Evolutionary conservation across 2,113 vertebrate genomes (phyloP), one percentile per base, ranked within the genome.

Genomic region (Pan troglodytes): DNA sequence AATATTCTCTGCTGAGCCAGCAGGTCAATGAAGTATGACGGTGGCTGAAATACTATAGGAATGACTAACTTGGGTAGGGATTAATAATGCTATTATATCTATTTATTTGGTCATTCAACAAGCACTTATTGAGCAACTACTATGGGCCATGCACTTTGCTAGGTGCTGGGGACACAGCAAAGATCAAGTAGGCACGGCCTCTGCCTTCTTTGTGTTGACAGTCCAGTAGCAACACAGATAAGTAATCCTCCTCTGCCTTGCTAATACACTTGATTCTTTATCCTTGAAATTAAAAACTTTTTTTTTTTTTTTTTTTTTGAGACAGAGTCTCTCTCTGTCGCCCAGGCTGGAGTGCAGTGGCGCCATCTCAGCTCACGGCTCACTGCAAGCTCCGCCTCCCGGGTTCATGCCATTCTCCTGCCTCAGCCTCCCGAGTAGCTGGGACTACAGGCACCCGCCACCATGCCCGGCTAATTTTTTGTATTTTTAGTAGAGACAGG

Each of bases 231-330:
- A 50, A 16, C 32, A 50, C 4, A 50, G 23, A 35, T 20, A 6
- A 18, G 6, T 35, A 3, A 14, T 2, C 38, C 48, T 78, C 8
- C 25, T 38, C 8, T 2, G 5, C 11, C 35, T 50, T 43, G 64
- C 78, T 79, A 59, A 32, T 14, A 81, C 30, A 38, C 25, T 50
- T n/a, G 14, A 8, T 92, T 96, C 70, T 90, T 85, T 57, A 82
- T 80, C 75, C 82, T 83, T 88, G 55, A 93, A 68, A 55, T 81
- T 90, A 32, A 38, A 17, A 88, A 59, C 75, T 30, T 76, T 84
- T 35, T 40, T 40, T 40, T 40, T 40, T 40, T 40, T 40, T 40
- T 40, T 40, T 40, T 40, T 40, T 40, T 40, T 40, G 40, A 40
- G 40, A 40, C 40, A 40, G 40, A 40, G 40, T 40, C 40, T 40